Conservation (phyloP, 2,888 invertebrate species). For the Agonopterix subpropinquella region DNA sequence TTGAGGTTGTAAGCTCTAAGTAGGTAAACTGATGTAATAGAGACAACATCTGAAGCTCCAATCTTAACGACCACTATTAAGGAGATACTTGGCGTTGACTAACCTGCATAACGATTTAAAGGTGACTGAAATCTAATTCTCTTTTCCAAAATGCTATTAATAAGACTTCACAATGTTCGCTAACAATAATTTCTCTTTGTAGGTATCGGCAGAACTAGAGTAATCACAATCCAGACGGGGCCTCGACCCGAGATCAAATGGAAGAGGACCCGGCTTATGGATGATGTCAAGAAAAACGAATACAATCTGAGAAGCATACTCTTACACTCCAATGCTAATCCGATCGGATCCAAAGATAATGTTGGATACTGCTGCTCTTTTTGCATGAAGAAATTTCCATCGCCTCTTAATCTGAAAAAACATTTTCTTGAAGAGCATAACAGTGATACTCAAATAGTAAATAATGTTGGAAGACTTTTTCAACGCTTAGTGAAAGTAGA, state of each 20-base stretch:
- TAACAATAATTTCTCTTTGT: slow-evolving; percentile 25
- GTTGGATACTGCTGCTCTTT: slow-evolving; percentile 39
- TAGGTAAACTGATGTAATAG: no score
- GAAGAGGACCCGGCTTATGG: slow-evolving; percentile 13
- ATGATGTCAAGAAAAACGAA: slow-evolving; percentile 27
- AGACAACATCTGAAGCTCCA: no score
- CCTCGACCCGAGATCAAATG: slow-evolving; percentile 29
- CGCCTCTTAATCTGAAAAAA: slow-evolving; percentile 32
- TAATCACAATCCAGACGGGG: slow-evolving; percentile 23
- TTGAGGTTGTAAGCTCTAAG: no score
- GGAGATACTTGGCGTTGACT: no score
- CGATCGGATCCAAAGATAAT: slow-evolving; percentile 33
- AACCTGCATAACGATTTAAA: background rate
- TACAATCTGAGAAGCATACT: slow-evolving; percentile 35
- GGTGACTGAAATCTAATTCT: background rate
- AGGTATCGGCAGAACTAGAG: slow-evolving; percentile 25
- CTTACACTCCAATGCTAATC: slow-evolving; percentile 43
- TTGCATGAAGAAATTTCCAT: slow-evolving; percentile 30
- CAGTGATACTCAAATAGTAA: slow-evolving; percentile 27
- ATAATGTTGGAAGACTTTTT: slow-evolving; percentile 25
- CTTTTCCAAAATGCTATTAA: background rate
- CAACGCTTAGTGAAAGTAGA: slow-evolving; percentile 41
- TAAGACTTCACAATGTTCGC: background rate
- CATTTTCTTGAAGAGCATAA: slow-evolving; percentile 41
- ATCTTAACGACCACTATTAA: no score